Base-by-base conservation (phyloP, 2,797 vertebrate species). In the Cyclura pinguis region DNA sequence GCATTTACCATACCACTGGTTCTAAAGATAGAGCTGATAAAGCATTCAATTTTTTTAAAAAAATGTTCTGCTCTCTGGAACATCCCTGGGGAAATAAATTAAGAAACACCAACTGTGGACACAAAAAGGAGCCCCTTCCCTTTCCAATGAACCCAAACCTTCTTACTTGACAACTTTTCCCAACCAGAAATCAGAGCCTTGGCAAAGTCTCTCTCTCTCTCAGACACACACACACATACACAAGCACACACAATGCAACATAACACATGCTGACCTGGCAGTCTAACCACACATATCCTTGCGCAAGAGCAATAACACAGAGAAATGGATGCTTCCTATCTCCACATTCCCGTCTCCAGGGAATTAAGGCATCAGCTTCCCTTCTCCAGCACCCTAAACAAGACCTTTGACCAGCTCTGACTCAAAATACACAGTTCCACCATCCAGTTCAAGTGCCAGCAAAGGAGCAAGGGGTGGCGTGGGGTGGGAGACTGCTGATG, bases 41-140 rank as follows among this genome's bases (percentile, higher is more conserved):
- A 84, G 76, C 27, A 35, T 83, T 78, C 77, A 77, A 89, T 42
- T 42, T 42, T 42, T 42, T 77, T 55, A 42, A 85, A 85, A 72
- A 52, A 20, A 18, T 72, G 38, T 86, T 86, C 62, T 1, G 8
- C 24, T 9, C 32, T 81, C 27, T n/a, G 1, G 89, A 42, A 67
- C 8, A 55, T 78, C 74, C 32, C n/a, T 29, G 2, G 55, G 24
- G 22, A 81, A 85, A 14, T 57, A 57, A 14, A 50, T 42, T 29
- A 81, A 55, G 55, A 67, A 82, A 52, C 50, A 50, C 27, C 29
- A 27, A 57, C 22, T 42, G 0, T 27, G 1, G 55, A 35, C 0
- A 24, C 12, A 62, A 18, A 52, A 38, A 10, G 35, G 13, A 18
- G 29, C 12, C 8, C 14, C 3, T 1, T 38, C 20, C 18, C 38